Evolutionary conservation across 2,113 vertebrate species (phyloP).

Genomic region (Mustela nigripes): DNA sequence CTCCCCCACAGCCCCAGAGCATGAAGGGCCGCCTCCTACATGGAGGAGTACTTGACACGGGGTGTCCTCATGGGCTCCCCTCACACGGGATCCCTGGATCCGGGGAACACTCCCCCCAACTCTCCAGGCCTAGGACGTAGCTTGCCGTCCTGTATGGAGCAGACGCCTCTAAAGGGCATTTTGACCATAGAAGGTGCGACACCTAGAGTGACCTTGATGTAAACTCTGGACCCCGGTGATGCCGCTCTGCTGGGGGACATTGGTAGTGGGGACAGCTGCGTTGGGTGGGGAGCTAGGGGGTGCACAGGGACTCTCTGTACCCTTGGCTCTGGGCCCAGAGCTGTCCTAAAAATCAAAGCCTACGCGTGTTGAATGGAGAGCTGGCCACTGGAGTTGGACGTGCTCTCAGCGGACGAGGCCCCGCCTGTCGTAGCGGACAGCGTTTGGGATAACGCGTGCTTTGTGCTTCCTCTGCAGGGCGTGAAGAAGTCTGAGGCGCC

Average conservation of each 20-base stretch:
- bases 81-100: not conserved
- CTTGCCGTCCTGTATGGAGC: not conserved
- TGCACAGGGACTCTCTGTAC: not conserved
- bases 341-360: not conserved
- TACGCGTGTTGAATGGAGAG: not conserved
- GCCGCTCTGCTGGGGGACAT: too few relatives aligned
- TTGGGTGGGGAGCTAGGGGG: fast-evolving
- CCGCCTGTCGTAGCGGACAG: not conserved
- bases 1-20: not conserved
- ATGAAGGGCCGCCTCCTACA: fast-evolving
- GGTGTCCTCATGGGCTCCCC: not conserved
- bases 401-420: fast-evolving
- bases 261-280: fast-evolving
- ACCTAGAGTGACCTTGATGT: not conserved
- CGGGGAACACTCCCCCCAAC: not conserved
- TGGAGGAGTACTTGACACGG: not conserved
- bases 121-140: not conserved
- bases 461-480: conserved; percentile 90
- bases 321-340: not conserved
- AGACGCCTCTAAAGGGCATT: not conserved
- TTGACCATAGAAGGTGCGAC: not conserved
- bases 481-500: conserved; percentile 94
- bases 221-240: fast-evolving
- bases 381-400: not conserved
- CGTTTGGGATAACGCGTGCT: conserved; percentile 53